Percentiles rank a stretch among this genome's conserved stretches.
Conservation (phyloP, 2,888 invertebrate species). For the Amphimallon solstitiale region DNA sequence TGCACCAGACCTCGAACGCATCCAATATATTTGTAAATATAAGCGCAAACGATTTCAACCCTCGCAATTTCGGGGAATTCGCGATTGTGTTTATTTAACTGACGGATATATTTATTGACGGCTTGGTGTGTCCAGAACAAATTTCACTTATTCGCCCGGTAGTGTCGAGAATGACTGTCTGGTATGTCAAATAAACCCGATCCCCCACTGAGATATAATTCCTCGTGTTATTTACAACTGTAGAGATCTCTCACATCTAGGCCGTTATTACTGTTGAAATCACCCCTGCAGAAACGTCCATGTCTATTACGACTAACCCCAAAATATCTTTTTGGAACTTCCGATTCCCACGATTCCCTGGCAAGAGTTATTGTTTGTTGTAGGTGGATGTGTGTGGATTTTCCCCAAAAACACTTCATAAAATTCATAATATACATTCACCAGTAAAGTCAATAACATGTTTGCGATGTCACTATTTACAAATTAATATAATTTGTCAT, state of each 20-base stretch:
- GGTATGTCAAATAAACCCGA: slow-evolving; percentile 47
- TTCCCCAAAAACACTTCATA: no score
- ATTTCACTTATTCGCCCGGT: slow-evolving; percentile 54
- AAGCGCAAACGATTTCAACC: slow-evolving; percentile 29
- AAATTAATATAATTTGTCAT: no score
- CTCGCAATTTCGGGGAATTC: slow-evolving; percentile 11
- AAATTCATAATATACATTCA: no score
- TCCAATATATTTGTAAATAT: slow-evolving; percentile 27
- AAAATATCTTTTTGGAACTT: slow-evolving; percentile 24
- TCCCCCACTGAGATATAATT: slow-evolving; percentile 37
- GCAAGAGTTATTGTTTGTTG: no score
- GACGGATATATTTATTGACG: slow-evolving; percentile 55
- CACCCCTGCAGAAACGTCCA: slow-evolving; percentile 27
- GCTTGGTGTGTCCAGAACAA: slow-evolving; percentile 49
- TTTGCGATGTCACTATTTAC: no score
- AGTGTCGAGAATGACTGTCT: slow-evolving; percentile 49
- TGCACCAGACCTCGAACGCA: slow-evolving; percentile 7
- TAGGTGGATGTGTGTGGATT: no score
- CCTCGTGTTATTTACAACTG: slow-evolving; percentile 36
- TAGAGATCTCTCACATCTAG: slow-evolving; percentile 18
- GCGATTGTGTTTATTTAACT: slow-evolving; percentile 38
- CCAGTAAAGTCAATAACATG: no score
- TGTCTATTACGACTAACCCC: slow-evolving; percentile 18
- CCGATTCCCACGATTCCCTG: slow-evolving; percentile 10
- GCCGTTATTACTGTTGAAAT: slow-evolving; percentile 18